Percentiles rank a stretch among this genome's conserved stretches.
Conservation (phyloP, 2,888 invertebrate species). For the Sesia apiformis region DNA sequence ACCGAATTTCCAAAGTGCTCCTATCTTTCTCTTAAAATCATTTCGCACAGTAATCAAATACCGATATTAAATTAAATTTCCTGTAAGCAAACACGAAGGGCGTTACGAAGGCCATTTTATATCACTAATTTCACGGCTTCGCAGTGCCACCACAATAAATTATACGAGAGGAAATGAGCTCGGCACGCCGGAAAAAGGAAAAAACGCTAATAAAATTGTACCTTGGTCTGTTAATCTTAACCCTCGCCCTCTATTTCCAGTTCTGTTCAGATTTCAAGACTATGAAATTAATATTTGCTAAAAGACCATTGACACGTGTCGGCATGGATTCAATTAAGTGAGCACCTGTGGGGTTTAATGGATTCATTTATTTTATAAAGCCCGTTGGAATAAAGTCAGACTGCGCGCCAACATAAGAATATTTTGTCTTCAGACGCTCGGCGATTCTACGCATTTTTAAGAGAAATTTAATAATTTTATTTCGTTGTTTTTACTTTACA, state of each 20-base stretch:
- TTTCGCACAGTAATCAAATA: neutral
- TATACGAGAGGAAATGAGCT: slow-evolving; percentile 62
- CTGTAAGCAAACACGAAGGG: slow-evolving; percentile 31
- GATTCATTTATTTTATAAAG: no score
- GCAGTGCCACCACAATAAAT: slow-evolving; percentile 54
- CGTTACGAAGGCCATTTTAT: slow-evolving; percentile 46
- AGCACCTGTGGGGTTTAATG: no score
- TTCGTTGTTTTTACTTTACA: no score
- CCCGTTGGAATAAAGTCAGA: no score
- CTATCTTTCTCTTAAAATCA: neutral
- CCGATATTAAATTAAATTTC: slow-evolving; percentile 28
- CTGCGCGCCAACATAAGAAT: no score
- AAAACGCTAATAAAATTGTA: slow-evolving; percentile 70
- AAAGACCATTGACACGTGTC: no score
- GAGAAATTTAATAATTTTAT: no score
- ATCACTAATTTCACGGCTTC: slow-evolving; percentile 54
- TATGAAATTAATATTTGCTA: slow-evolving; percentile 26
- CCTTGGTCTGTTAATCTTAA: slow-evolving; percentile 61
- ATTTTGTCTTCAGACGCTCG: no score
- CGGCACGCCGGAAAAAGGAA: slow-evolving; percentile 56
- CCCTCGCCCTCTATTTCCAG: slow-evolving; percentile 34
- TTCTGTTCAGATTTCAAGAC: slow-evolving; percentile 34
- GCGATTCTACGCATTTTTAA: no score
- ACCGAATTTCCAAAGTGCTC: no score
- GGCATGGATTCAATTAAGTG: no score